phyloP scores from a whole-genome alignment of 2,797 vertebrate species.

The Urophycis tenuis region DNA sequence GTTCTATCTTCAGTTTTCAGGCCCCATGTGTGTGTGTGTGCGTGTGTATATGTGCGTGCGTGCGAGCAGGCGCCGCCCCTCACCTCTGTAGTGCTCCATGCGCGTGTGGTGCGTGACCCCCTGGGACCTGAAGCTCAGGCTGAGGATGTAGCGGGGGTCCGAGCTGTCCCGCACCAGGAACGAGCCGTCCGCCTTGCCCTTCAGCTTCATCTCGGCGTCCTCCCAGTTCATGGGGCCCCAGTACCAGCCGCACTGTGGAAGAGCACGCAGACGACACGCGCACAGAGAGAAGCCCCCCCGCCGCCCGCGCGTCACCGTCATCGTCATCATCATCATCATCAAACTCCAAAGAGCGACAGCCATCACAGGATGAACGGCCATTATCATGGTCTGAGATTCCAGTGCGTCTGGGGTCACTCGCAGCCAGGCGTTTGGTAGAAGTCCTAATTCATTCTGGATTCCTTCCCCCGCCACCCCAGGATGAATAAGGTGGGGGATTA shows the following conservation, averaged over 20 bases:
- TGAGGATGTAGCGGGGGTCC: constrained; percentile 93
- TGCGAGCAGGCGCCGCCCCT: constrained; percentile 16
- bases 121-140: constrained; percentile 95
- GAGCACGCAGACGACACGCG: constrained; percentile 14
- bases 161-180: constrained; percentile 95
- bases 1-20: no score
- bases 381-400: no score
- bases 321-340: no score
- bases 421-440: no score
- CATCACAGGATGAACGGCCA: no score
- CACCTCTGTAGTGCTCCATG: constrained; percentile 80
- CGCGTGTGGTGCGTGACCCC: constrained; percentile 89
- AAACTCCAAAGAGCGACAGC: not conserved
- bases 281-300: not conserved
- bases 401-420: no score
- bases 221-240: constrained; percentile 88
- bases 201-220: constrained; percentile 95
- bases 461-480: no score
- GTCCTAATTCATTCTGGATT: not conserved
- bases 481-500: no score
- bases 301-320: no score
- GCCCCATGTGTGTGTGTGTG: no score
- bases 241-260: constrained; percentile 65
- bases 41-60: not conserved
- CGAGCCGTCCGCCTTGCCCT: constrained; percentile 90